Conservation (phyloP, 2,797 vertebrate species). For the Presbytis comata region DNA sequence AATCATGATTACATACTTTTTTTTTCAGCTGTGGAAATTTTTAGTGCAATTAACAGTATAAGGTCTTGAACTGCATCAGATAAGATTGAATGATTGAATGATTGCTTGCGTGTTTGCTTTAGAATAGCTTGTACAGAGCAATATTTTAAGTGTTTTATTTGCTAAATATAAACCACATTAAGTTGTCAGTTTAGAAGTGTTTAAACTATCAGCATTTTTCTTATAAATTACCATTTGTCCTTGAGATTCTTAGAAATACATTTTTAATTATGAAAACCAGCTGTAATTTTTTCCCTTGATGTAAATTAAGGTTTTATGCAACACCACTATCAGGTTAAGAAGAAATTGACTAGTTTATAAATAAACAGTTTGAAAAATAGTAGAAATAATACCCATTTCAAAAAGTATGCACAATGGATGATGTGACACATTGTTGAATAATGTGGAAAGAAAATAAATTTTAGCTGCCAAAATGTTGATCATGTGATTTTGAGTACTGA, state of each 20-base stretch:
- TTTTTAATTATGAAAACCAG: not conserved
- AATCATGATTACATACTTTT: not conserved
- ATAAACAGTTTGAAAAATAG: not conserved
- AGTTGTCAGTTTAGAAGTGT: constrained; percentile 1
- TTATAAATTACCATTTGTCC: not conserved
- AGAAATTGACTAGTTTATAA: not conserved
- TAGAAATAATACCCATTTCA: not conserved
- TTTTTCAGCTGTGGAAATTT: not conserved
- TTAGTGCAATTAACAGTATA: not conserved
- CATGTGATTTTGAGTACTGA: not conserved
- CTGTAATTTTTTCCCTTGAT: not conserved
- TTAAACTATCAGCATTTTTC: not conserved
- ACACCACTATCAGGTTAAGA: not conserved
- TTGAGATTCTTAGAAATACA: not conserved
- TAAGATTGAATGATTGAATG: not conserved
- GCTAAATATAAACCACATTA: constrained; percentile 27
- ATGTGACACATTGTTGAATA: not conserved
- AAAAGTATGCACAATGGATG: not conserved
- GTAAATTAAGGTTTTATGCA: not conserved
- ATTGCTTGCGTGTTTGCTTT: not conserved
- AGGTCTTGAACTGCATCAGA: not conserved
- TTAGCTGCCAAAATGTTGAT: not conserved
- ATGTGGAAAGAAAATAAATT: not conserved
- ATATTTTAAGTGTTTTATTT: constrained; percentile 24
- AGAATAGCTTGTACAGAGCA: not conserved